phyloP scores from a whole-genome alignment of 2,113 vertebrate genomes.

The Cephalophus harveyi region DNA sequence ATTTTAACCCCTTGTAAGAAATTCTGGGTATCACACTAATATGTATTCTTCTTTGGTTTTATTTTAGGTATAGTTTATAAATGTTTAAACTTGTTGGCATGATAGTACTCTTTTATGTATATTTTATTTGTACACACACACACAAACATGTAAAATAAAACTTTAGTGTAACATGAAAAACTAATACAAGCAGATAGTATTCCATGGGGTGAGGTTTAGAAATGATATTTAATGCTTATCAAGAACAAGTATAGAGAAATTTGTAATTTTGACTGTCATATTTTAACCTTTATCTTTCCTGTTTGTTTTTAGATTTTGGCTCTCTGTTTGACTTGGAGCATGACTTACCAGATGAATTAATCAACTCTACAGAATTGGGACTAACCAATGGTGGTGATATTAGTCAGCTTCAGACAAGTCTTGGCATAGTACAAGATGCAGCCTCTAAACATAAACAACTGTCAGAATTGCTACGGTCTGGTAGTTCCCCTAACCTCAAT shows the following conservation, averaged over 20 bases:
- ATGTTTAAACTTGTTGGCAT: neutral
- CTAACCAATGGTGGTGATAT: constrained; percentile 93
- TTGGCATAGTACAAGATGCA: constrained; percentile 92
- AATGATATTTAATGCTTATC: neutral
- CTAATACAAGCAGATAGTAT: neutral
- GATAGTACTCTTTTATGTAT: neutral
- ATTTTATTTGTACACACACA: neutral
- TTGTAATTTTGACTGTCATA: constrained; percentile 28
- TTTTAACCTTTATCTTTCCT: constrained; percentile 59
- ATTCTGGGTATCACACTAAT: neutral
- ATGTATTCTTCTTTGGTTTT: neutral
- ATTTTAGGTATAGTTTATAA: neutral
- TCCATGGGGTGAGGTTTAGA: neutral
- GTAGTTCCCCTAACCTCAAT: constrained; percentile 85
- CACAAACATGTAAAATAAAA: neutral
- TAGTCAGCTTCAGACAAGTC: constrained; percentile 90
- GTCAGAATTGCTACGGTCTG: constrained; percentile 92
- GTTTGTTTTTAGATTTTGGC: constrained; percentile 90
- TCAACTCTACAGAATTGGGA: constrained; percentile 93
- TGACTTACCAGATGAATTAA: constrained; percentile 97
- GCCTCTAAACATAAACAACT: constrained; percentile 98
- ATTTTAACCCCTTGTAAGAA: constrained; percentile 1
- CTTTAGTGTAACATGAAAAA: neutral
- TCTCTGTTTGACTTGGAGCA: constrained; percentile 97
- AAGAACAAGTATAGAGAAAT: neutral